phyloP scores from a whole-genome alignment of 2,797 vertebrate genomes.

The Galaxias olidus region DNA sequence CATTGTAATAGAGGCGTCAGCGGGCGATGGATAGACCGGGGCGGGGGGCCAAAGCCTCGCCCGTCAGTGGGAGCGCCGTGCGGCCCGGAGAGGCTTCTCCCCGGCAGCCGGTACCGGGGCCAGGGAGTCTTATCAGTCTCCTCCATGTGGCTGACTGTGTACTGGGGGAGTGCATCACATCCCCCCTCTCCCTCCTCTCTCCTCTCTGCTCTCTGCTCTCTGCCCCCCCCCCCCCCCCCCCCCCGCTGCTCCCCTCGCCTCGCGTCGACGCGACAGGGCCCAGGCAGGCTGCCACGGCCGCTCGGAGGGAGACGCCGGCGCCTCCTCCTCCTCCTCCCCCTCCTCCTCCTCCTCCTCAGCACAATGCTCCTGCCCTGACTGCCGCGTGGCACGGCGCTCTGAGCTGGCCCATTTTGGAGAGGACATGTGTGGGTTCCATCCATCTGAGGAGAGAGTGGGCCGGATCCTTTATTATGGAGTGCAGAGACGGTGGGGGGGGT shows the following conservation, averaged over 20 bases:
- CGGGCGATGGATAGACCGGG: slow-evolving; percentile 76
- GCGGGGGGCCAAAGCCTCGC: slow-evolving; percentile 70
- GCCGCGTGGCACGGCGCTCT: slow-evolving; percentile 40
- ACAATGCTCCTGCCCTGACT: slow-evolving; percentile 31
- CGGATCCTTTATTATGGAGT: no score
- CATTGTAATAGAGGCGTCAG: slow-evolving; percentile 85
- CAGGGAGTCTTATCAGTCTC: slow-evolving; percentile 79
- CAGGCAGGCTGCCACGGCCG: slow-evolving; percentile 62
- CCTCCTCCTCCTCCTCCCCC: no score
- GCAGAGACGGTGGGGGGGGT: no score
- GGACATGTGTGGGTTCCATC: slow-evolving; percentile 11
- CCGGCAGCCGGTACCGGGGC: slow-evolving; percentile 72
- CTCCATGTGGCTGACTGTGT: slow-evolving; percentile 62
- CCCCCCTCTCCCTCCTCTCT: slow-evolving; percentile 31
- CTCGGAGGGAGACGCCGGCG: slow-evolving; percentile 51
- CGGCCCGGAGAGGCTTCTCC: slow-evolving; percentile 73
- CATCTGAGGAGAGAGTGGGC: no score
- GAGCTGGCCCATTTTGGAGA: slow-evolving; percentile 26
- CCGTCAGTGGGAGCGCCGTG: slow-evolving; percentile 63
- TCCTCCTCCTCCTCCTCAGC: slow-evolving; percentile 44
- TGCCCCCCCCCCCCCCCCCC: slow-evolving; percentile 22
- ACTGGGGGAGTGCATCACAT: slow-evolving; percentile 58
- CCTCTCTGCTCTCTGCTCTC: slow-evolving; percentile 36
- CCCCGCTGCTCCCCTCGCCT: slow-evolving; percentile 43
- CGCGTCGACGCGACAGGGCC: slow-evolving; percentile 63